These are phyloP conservation scores for Dreissena rostriformis DNA, from an alignment of 1,140 invertebrate genomes.

Conservation along the genomic window DNA sequence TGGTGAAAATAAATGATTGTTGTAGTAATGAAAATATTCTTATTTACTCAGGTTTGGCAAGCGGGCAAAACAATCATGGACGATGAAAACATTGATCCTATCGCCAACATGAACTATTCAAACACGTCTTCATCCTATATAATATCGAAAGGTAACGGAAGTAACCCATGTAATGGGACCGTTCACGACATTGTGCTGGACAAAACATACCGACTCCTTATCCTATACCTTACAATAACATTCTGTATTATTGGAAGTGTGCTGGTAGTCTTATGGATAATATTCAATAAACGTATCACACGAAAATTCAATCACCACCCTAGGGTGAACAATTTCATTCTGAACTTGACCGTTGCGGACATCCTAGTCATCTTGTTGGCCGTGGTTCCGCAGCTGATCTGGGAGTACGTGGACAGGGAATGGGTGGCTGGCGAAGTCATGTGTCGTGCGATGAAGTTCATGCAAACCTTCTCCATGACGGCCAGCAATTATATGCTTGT, in stretches of 20 bases:
- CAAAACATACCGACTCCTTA: constrained; percentile 58
- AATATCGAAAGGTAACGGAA: too few relatives aligned
- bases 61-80: too few relatives aligned
- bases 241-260: constrained; percentile 70
- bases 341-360: constrained; percentile 80
- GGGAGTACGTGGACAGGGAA: constrained; percentile 78
- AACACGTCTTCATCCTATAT: too few relatives aligned
- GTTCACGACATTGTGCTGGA: constrained; percentile 70
- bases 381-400: constrained; percentile 77
- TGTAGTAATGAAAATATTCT: too few relatives aligned
- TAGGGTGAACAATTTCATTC: constrained; percentile 77
- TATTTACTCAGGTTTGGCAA: too few relatives aligned
- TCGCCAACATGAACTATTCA: too few relatives aligned
- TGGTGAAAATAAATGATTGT: too few relatives aligned
- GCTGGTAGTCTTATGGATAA: constrained; percentile 73
- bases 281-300: constrained; percentile 67
- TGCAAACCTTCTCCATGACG: constrained; percentile 81
- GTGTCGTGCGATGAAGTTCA: constrained; percentile 79
- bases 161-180: too few relatives aligned
- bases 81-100: too few relatives aligned
- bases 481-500: constrained; percentile 81
- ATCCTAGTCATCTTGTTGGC: constrained; percentile 78
- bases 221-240: constrained; percentile 67
- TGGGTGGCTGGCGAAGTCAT: constrained; percentile 79
- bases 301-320: constrained; percentile 66